Evolutionary conservation across 2,797 vertebrate species (phyloP).

Genomic region (Eptatretus atami): DNA sequence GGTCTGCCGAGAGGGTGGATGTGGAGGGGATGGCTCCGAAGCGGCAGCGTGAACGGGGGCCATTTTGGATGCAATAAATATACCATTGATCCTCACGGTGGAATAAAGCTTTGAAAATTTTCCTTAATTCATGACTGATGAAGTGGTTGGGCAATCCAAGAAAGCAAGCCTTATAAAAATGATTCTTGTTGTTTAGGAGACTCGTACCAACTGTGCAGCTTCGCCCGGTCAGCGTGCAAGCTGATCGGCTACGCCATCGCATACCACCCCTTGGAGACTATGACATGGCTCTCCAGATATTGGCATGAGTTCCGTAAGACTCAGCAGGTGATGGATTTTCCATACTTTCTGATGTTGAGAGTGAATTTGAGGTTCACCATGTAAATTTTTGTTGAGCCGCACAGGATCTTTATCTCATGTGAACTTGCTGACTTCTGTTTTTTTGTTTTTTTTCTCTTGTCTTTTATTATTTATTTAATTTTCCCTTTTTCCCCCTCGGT

Average conservation of each 20-base stretch:
- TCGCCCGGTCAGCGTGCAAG: conserved; percentile 80
- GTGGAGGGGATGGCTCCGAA: no score
- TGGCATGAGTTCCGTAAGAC: conserved; percentile 97
- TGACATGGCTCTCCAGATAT: conserved; percentile 94
- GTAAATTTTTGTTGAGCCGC: not conserved
- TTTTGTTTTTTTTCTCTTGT: not conserved
- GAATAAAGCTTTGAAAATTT: no score
- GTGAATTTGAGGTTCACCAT: not conserved
- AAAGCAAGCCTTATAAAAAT: no score
- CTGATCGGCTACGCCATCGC: conserved; percentile 95
- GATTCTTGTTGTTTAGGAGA: conserved; percentile 28
- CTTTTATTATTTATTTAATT: no score
- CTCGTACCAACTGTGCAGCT: conserved; percentile 88
- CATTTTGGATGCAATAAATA: no score
- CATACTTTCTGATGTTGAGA: no score
- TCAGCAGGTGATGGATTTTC: conserved; percentile 32
- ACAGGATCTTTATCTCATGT: not conserved
- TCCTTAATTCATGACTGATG: no score
- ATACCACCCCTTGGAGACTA: conserved; percentile 86
- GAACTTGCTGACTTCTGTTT: not conserved
- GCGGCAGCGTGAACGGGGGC: no score
- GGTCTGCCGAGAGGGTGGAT: no score
- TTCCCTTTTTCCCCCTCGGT: conserved; percentile 2
- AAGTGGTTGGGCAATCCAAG: no score
- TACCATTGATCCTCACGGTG: no score